Base-by-base conservation (phyloP, 1,140 invertebrate genomes). In the Drosophila lacteicornis region DNA sequence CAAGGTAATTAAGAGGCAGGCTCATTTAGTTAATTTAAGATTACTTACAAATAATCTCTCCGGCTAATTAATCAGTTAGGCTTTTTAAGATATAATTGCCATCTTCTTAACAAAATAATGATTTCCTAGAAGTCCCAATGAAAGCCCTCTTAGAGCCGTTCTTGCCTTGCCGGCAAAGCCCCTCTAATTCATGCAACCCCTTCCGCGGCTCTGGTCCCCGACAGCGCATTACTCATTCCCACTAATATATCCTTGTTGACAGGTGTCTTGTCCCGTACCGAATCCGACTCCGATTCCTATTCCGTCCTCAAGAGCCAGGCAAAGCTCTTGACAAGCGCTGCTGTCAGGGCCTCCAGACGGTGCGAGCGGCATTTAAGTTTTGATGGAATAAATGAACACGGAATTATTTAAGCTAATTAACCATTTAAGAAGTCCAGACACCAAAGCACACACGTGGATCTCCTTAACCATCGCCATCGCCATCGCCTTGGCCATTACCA, bases 371-470 rank as follows among this genome's bases (percentile, higher is more conserved):
- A 51, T 80, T 66, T 27, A 50, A 69, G 63, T 77, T 77, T 77
- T 68, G 49, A 77, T 77, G 63, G 49, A 49, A 58, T 40, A 53
- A 77, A 76, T 76, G 73, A 67, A 58, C 47, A 55, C 38, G 42
- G 56, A 70, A 78, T 70, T 79, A 78, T 79, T 78, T 79, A 70
- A 57, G 76, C 76, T 79, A 79, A 79, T 73, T 79, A 79, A 79
- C 46, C 67, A 70, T 78, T 87, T 74, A 61, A 77, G 75, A 68
- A 58, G 55, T 47, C 59, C 71, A 56, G 60, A 79, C 75, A 30
- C 27, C 36, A 8, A 4, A 8, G 27, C 49, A 60, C 57, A 70
- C 19, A 61, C 53, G 36, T 13, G 47, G 38, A 74, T 51, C 38
- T 17, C 17, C 36, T 38, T 3, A 33, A 2, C 8, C 36, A 12